phyloP scores from a whole-genome alignment of 1,140 invertebrate species.

The Gryllus bimaculatus region DNA sequence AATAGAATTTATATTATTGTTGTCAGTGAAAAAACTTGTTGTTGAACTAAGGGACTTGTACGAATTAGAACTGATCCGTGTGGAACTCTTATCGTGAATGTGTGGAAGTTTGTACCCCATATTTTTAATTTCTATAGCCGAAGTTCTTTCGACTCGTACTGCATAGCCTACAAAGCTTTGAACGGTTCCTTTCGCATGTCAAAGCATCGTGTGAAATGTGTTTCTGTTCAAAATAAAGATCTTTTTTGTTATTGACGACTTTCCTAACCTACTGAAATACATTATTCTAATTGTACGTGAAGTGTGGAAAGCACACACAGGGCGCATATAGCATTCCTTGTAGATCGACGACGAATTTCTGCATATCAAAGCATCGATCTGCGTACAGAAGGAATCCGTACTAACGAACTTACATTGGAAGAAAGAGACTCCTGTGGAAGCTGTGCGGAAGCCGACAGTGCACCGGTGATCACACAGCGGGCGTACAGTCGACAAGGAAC shows the following conservation, averaged over 20 bases:
- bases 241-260: background rate
- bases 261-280: background rate
- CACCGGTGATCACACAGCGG: background rate
- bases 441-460: background rate
- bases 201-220: background rate
- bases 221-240: background rate
- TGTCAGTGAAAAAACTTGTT: background rate
- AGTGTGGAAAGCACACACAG: background rate
- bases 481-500: background rate
- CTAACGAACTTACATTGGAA: background rate
- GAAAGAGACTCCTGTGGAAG: background rate
- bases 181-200: background rate
- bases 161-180: background rate
- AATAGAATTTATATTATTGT: constrained; percentile 1
- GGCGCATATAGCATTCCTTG: too few relatives aligned
- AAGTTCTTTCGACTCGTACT: too few relatives aligned
- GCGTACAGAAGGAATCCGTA: background rate
- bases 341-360: too few relatives aligned
- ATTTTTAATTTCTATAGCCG: too few relatives aligned
- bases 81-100: too few relatives aligned
- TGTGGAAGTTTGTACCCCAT: too few relatives aligned
- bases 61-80: too few relatives aligned
- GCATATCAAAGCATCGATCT: background rate
- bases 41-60: background rate
- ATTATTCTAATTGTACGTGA: background rate